phyloP scores from a whole-genome alignment of 2,113 vertebrate genomes.

The Crotalus helleri region DNA sequence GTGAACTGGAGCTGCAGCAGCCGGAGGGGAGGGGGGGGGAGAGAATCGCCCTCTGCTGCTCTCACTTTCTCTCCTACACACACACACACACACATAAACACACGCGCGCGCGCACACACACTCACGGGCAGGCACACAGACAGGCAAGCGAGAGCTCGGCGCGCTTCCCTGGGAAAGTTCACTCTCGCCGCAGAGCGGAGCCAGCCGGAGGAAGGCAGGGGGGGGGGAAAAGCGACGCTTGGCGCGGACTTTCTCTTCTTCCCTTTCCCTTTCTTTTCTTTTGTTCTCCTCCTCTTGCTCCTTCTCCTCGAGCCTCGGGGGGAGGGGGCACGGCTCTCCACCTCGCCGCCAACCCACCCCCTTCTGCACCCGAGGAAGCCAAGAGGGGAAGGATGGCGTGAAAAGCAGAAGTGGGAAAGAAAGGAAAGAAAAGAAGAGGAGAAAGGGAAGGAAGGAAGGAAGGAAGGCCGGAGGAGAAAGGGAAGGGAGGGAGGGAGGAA shows the following conservation, averaged over 20 bases:
- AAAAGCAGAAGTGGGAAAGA: too few species aligned
- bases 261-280: neutral
- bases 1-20: neutral
- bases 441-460: neutral
- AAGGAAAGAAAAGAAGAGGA: neutral
- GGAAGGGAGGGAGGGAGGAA: fast-evolving
- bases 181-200: neutral
- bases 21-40: neutral
- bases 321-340: neutral
- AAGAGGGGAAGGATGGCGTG: neutral
- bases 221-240: neutral
- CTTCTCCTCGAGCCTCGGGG: neutral
- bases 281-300: neutral
- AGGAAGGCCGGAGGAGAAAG: too few species aligned
- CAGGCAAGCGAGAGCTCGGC: neutral
- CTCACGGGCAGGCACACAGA: too few species aligned
- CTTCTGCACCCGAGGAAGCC: neutral
- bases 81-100: neutral
- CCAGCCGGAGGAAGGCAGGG: neutral
- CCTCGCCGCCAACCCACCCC: neutral
- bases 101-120: neutral
- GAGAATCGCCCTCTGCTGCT: neutral
- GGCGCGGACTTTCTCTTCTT: neutral
- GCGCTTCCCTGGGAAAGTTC: neutral
- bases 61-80: neutral